Percentiles rank a stretch among this genome's conserved stretches.
phyloP scores from a whole-genome alignment of 2,797 vertebrate genomes.

The Aldrovandia affinis region DNA sequence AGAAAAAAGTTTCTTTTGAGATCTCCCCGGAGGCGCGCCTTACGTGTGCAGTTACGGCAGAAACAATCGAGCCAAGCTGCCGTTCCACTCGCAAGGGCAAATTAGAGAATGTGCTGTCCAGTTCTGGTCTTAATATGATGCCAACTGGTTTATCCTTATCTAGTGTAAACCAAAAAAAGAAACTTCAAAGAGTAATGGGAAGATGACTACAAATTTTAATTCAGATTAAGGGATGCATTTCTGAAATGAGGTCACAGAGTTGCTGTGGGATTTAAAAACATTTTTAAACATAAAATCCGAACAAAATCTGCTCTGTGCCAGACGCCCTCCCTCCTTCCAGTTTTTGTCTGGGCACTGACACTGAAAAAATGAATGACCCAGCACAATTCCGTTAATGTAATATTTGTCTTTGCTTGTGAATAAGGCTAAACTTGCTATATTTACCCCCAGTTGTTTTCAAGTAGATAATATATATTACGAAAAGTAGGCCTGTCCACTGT shows the following conservation, averaged over 20 bases:
- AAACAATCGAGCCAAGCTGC: background rate
- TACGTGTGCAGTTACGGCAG: conserved; percentile 33
- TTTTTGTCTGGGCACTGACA: conserved; percentile 30
- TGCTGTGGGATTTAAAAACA: conserved; percentile 22
- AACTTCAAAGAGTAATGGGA: background rate
- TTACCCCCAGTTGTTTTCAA: conserved; percentile 40
- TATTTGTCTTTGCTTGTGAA: conserved; percentile 37
- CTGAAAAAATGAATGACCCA: conserved; percentile 28
- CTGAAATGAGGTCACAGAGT: conserved; percentile 1
- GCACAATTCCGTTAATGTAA: conserved; percentile 40
- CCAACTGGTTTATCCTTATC: background rate
- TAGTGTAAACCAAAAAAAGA: background rate
- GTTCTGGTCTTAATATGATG: background rate
- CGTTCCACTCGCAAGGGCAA: background rate
- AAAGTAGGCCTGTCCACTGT: conserved; percentile 78
- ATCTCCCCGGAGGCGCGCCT: conserved; percentile 56
- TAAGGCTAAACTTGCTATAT: conserved; percentile 38
- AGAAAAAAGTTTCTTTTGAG: conserved; percentile 56
- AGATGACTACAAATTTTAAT: conserved; percentile 5
- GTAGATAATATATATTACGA: conserved; percentile 42
- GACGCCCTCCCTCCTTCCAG: background rate
- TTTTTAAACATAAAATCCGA: conserved; percentile 25
- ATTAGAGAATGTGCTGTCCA: background rate
- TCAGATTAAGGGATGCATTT: conserved; percentile 8
- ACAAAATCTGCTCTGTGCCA: background rate